Evolutionary conservation across 1,140 invertebrate genomes (phyloP), one percentile per base, ranked within the genome.

Genomic region (Apis dorsata): DNA sequence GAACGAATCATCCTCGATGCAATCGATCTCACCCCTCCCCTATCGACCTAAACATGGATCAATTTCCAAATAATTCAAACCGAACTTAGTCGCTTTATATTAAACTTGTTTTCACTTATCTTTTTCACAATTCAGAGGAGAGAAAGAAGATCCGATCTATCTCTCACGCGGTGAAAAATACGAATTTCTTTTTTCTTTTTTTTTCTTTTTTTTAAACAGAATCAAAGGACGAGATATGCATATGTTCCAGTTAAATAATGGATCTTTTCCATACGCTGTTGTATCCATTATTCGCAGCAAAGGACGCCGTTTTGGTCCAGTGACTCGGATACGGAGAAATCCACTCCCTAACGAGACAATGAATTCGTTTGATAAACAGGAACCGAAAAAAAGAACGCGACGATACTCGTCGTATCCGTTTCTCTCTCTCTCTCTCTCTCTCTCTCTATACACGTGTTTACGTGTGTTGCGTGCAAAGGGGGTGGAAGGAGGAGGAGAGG

Each of bases 291-390:
- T 1, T 28, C 63, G 1, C 1, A 12, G 28, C 51, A 53, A 53
- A 65, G 62, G 28, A 75, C 28, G 19, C 55, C 2, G 21, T 55
- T 75, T 77, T 69, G 80, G 73, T 82, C 80, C 80, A 82, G 80
- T 82, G 80, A 82, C 80, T 81, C 80, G 72, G 44, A 76, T 81
- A 75, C 63, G 28, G 11, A 59, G 71, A 44, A 44, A 24, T 13
- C 10, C 11, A 13, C n/a, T 49, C 55, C 57, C 66, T 82, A 81
- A 79, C 66, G 79, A 87, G 76, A 65, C 76, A 85, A 83, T 59
- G 53, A 51, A 74, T 84, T 75, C 55, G 74, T 87, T 85, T 87
- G 83, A 83, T 65, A 83, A 88, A 79, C 62, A 78, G 62, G 21
- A 81, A 74, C 44, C 73, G 62, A 81, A 80, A 86, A 74, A 83